phyloP scores from a whole-genome alignment of 2,888 invertebrate genomes.

The Ormyrus thymus region DNA sequence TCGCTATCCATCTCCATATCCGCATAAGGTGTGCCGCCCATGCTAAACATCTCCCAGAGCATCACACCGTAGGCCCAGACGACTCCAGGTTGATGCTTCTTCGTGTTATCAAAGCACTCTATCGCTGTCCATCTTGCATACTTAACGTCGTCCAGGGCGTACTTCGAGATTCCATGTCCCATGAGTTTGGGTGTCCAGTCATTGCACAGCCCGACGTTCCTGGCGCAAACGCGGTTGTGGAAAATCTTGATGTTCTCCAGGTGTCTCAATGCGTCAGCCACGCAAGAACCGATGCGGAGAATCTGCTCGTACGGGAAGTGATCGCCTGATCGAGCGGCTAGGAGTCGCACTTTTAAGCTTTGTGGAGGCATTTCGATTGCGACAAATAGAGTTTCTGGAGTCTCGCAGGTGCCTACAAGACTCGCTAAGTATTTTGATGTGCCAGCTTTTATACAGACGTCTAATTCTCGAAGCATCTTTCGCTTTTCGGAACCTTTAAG shows the following conservation, averaged over 20 bases:
- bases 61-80: constrained; percentile 90
- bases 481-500: constrained; percentile 77
- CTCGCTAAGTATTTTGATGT: constrained; percentile 84
- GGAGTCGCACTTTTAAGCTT: constrained; percentile 82
- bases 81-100: constrained; percentile 85
- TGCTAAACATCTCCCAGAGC: constrained; percentile 87
- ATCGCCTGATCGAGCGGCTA: constrained; percentile 68
- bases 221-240: constrained; percentile 85
- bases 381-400: constrained; percentile 84
- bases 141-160: constrained; percentile 82
- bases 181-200: constrained; percentile 83
- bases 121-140: constrained; percentile 87
- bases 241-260: constrained; percentile 77
- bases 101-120: constrained; percentile 83
- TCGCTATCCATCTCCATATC: constrained; percentile 80
- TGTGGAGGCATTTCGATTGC: constrained; percentile 83
- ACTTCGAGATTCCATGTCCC: constrained; percentile 84
- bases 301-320: constrained; percentile 69
- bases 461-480: constrained; percentile 82
- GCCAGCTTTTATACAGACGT: constrained; percentile 82
- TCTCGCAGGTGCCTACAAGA: constrained; percentile 88
- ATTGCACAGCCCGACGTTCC: constrained; percentile 82
- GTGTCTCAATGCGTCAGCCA: constrained; percentile 76
- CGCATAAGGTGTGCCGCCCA: constrained; percentile 88
- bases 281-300: constrained; percentile 73